phyloP scores from a whole-genome alignment of 2,113 vertebrate species.

The Phylloscopus trochilus region DNA sequence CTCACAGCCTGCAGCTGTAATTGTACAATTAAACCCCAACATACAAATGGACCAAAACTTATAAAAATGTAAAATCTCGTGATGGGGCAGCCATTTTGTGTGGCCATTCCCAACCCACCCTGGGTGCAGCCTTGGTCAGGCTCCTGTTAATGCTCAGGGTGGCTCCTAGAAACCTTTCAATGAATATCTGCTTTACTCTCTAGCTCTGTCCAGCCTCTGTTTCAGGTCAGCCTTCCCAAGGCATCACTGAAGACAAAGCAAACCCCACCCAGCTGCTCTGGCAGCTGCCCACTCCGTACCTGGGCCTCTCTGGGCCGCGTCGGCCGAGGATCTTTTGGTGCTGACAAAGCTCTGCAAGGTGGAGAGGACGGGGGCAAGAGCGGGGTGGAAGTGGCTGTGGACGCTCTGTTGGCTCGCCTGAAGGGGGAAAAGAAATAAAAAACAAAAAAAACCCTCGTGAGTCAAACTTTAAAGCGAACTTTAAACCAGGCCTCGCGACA shows the following conservation, averaged over 20 bases:
- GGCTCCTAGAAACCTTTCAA: too few species aligned
- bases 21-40: too few species aligned
- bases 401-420: constrained; percentile 76
- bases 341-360: constrained; percentile 72
- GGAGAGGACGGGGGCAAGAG: constrained; percentile 67
- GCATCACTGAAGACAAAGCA: background rate
- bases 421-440: background rate
- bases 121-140: too few species aligned
- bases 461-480: background rate
- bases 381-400: constrained; percentile 66
- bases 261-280: background rate
- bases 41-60: too few species aligned
- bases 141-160: too few species aligned
- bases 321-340: constrained; percentile 66
- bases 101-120: too few species aligned
- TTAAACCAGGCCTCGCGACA: background rate
- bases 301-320: constrained; percentile 66
- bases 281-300: constrained; percentile 46
- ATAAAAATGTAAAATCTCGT: too few species aligned
- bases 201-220: too few species aligned
- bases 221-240: too few species aligned
- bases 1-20: too few species aligned
- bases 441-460: background rate
- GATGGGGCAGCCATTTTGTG: too few species aligned
- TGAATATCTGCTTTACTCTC: too few species aligned